Evolutionary conservation across 2,113 vertebrate species (phyloP), one percentile per base, ranked within the genome.

Genomic region (Phodopus roborovskii): DNA sequence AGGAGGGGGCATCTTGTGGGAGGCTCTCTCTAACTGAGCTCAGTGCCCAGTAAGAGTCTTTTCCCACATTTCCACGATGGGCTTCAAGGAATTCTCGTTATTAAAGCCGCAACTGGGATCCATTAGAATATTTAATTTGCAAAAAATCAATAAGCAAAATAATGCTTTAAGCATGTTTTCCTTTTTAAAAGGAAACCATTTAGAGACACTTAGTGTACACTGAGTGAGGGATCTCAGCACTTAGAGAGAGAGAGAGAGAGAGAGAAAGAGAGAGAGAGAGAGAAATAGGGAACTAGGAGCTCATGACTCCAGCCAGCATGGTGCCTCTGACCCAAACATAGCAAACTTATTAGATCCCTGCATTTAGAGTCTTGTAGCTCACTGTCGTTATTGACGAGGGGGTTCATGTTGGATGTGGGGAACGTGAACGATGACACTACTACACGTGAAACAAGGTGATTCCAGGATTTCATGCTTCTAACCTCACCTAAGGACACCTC

Each of bases 111-210:
- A 86, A 82, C 1, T 86, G 45, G 19, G n/a, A 90, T 86, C 30
- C 68, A 89, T 62, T 74, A 62, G 42, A 93, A 82, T 50, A 78
- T 82, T 56, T 93, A 96, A 90, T 91, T 93, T 94, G 64, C 17
- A 90, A 96, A 81, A 96, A 83, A 48, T 79, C 33, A 78, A 53
- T 88, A 71, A 95, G n/a, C 42, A 30, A 95, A 95, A 42, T 28
- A 87, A 66, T 50, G 8, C 70, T 88, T 17, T 70, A 84, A 73
- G n/a, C 48, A 91, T 12, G 26, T 58, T 86, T 96, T 94, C 85
- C 73, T 83, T 89, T 48, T 89, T 75, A 77, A 94, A 87, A 93
- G 36, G 60, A 90, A 83, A 15, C 30, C 71, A 83, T 33, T 78
- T 45, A 94, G 45, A 92, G 92, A 26, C 28, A 87, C n/a, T 94